Percentiles rank a stretch among this genome's conserved stretches.
Evolutionary conservation across 2,113 vertebrate species (phyloP).

Genomic region (Zosterops borbonicus): DNA sequence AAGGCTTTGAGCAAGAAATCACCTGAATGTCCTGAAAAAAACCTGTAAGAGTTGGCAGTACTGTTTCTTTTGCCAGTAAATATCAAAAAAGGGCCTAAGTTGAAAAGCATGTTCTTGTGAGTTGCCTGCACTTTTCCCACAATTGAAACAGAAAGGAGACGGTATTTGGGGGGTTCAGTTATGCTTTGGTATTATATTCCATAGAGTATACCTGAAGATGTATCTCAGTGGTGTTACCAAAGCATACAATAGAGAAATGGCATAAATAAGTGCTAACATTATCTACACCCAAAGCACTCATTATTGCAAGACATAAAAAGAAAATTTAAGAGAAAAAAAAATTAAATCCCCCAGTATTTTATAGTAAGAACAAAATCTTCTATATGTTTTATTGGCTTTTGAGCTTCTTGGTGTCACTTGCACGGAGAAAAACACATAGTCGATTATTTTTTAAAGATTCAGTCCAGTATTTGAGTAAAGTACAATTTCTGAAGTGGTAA

Average conservation of each 20-base stretch:
- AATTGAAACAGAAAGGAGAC: not conserved
- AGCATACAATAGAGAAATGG: not conserved
- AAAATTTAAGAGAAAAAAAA: not conserved
- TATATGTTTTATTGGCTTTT: not conserved
- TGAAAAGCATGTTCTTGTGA: not conserved
- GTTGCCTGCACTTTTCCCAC: not conserved
- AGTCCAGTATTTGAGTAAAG: not conserved
- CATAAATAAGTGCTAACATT: not conserved
- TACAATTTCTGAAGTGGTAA: not conserved
- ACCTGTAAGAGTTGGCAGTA: not conserved
- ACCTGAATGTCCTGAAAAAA: not conserved
- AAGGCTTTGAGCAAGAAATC: not conserved
- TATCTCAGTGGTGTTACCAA: not conserved
- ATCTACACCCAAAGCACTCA: not conserved
- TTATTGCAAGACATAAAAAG: not conserved
- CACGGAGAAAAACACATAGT: not conserved
- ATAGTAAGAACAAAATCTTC: not conserved
- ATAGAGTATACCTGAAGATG: not conserved
- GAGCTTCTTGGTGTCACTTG: not conserved
- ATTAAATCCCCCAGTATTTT: not conserved
- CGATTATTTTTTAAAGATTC: not conserved
- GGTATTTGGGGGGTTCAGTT: not conserved
- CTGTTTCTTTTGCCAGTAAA: not conserved
- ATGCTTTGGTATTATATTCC: not conserved
- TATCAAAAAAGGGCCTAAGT: not conserved